Conservation (phyloP, 64 coral and sea anemone species). For the Montipora foliosa region DNA sequence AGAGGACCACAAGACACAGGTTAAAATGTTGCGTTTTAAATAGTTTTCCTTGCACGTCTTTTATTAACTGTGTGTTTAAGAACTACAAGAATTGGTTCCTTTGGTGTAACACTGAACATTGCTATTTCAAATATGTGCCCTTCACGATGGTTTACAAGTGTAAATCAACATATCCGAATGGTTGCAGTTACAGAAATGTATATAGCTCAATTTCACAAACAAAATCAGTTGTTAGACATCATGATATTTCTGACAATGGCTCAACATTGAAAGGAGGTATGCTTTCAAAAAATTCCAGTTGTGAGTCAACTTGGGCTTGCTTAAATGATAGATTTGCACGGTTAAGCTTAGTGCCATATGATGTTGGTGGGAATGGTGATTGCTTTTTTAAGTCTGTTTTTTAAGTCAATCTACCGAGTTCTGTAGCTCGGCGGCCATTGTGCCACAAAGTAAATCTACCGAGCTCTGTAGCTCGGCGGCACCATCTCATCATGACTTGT, state of each 20-base stretch:
- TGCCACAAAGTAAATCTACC: too few species aligned
- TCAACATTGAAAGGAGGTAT: neutral
- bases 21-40: too few species aligned
- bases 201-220: neutral
- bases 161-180: neutral
- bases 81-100: constrained; percentile 25
- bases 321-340: neutral
- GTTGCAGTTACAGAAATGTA: constrained; percentile 14
- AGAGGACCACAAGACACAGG: too few species aligned
- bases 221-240: constrained; percentile 15
- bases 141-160: neutral
- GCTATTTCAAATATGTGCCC: neutral
- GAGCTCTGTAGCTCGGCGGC: too few species aligned
- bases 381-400: too few species aligned
- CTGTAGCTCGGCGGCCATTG: too few species aligned
- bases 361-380: too few species aligned
- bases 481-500: too few species aligned
- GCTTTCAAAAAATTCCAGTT: constrained; percentile 6
- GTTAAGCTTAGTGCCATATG: too few species aligned
- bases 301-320: neutral
- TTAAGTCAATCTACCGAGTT: too few species aligned
- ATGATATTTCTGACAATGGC: neutral
- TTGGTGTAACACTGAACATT: constrained; percentile 8
- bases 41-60: too few species aligned
- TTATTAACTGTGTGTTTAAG: neutral